Percentiles rank a stretch among this genome's conserved stretches.
Evolutionary conservation across 2,113 vertebrate genomes (phyloP).

Genomic region (Vulpes lagopus): DNA sequence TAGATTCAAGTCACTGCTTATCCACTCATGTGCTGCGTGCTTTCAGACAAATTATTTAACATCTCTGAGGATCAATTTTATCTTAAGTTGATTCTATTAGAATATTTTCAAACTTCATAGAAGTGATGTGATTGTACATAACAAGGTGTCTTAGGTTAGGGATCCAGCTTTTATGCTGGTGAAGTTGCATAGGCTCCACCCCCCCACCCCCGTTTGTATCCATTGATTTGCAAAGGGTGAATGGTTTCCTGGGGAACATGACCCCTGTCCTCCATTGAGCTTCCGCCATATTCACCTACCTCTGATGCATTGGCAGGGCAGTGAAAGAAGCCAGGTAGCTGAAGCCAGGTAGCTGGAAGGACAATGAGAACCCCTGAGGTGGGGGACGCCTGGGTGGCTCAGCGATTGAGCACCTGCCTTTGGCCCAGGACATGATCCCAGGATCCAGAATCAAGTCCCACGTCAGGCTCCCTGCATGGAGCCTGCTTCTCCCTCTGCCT

Average conservation of each 20-base stretch:
- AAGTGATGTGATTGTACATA: background rate
- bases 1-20: background rate
- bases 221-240: background rate
- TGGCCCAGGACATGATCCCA: no score
- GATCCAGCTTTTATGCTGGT: background rate
- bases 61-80: background rate
- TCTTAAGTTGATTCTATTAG: slow-evolving; percentile 9
- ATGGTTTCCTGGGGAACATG: background rate
- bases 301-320: background rate
- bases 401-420: no score
- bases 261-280: background rate
- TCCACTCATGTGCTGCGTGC: background rate
- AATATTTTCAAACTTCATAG: background rate
- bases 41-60: background rate
- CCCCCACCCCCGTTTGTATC: background rate
- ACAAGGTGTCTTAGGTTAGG: background rate
- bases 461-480: no score
- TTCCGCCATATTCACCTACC: background rate
- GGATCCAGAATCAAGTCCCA: no score
- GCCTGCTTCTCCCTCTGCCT: no score
- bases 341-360: background rate
- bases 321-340: background rate
- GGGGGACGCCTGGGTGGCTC: no score
- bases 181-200: background rate
- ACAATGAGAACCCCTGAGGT: background rate